A percentile compares a stretch with the other conserved stretches of the same genome.
Evolutionary conservation across 2,888 invertebrate species (phyloP).

Genomic region (Caenorhabditis sp.): DNA sequence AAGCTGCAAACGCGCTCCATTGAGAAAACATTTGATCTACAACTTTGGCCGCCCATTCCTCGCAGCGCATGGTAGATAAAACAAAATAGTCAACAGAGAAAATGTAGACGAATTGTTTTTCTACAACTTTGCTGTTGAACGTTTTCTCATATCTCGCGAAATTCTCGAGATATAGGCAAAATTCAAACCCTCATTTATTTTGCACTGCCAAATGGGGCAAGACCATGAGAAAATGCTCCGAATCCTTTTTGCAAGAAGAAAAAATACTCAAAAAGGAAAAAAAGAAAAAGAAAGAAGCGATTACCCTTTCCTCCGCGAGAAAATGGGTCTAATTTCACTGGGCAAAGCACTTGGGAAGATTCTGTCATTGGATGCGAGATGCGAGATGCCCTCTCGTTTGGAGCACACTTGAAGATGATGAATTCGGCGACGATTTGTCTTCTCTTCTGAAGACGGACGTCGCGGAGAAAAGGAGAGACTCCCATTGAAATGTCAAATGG

Average conservation of each 20-base stretch:
- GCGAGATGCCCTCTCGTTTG: conserved; percentile 7
- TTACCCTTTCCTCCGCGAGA: background rate
- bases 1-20: no score
- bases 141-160: no score
- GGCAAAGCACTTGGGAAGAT: conserved; percentile 13
- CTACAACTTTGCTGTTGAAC: no score
- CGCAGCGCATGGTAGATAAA: no score
- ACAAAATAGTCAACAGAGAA: no score
- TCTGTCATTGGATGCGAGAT: conserved; percentile 47
- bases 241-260: background rate
- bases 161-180: no score
- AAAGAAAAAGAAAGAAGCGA: background rate
- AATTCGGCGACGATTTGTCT: conserved; percentile 56
- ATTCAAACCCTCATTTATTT: no score
- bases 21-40: no score
- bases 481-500: conserved; percentile 40
- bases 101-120: no score
- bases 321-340: conserved; percentile 46
- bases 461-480: background rate
- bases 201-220: no score
- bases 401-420: conserved; percentile 57
- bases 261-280: background rate
- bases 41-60: no score
- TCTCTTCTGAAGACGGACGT: conserved; percentile 49
- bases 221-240: no score